phyloP scores from a whole-genome alignment of 2,113 vertebrate genomes.

The Eidolon helvum region DNA sequence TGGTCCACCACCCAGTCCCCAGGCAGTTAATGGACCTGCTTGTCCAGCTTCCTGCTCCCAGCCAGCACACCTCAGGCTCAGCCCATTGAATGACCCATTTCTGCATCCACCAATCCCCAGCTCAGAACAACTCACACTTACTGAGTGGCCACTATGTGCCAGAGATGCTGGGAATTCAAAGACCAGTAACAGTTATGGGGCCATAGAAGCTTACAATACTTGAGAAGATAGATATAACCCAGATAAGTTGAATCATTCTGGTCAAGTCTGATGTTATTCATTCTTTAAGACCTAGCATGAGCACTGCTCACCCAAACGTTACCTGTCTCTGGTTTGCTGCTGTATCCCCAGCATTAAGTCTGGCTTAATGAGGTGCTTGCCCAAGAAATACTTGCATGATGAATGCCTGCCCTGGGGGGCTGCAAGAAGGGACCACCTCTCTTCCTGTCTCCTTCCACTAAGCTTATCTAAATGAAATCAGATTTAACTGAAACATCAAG shows the following conservation, averaged over 20 bases:
- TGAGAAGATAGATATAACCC: not conserved
- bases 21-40: not conserved
- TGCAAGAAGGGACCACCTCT: not conserved
- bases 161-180: not conserved
- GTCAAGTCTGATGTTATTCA: not conserved
- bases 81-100: not conserved
- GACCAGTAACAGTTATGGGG: not conserved
- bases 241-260: not conserved
- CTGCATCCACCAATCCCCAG: not conserved
- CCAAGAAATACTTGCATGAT: constrained; percentile 27
- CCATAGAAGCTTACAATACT: not conserved
- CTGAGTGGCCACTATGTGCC: not conserved
- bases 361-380: not conserved
- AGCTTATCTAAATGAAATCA: constrained; percentile 54
- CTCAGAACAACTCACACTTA: not conserved
- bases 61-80: not conserved
- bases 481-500: constrained; percentile 23
- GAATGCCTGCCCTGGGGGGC: not conserved
- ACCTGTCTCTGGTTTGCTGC: not conserved
- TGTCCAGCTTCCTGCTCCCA: not conserved
- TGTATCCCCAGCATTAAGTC: not conserved
- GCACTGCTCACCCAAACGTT: not conserved
- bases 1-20: not conserved
- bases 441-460: not conserved
- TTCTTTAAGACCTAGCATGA: not conserved